Conservation (phyloP, 2,113 vertebrate species). For the Salvator merianae region DNA sequence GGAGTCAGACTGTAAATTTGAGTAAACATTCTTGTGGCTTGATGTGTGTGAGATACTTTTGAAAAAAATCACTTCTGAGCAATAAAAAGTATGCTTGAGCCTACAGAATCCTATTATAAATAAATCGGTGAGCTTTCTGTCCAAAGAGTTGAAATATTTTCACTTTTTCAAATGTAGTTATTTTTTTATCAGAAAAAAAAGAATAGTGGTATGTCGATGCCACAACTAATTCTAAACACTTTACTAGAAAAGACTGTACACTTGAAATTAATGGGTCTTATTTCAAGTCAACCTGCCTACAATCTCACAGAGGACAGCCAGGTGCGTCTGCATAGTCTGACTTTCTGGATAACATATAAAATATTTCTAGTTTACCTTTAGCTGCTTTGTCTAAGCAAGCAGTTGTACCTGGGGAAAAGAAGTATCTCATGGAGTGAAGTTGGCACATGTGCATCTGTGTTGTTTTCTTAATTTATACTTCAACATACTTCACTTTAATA, state of each 20-base stretch:
- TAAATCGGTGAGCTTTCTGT: slow-evolving; percentile 12
- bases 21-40: no score
- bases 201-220: accelerated
- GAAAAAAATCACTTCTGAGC: not conserved
- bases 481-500: slow-evolving; percentile 18
- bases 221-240: not conserved
- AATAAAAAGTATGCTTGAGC: not conserved
- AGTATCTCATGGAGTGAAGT: no score
- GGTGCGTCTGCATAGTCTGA: no score
- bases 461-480: slow-evolving; percentile 17
- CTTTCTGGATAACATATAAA: no score
- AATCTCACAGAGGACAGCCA: not conserved
- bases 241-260: not conserved
- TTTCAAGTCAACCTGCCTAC: not conserved
- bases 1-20: no score
- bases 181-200: slow-evolving; percentile 12
- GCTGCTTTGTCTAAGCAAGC: no score
- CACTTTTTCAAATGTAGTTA: slow-evolving; percentile 24
- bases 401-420: no score
- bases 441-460: no score
- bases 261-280: not conserved
- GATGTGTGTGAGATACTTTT: no score
- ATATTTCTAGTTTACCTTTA: no score
- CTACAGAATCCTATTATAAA: not conserved
- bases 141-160: not conserved